Evolutionary conservation across 2,113 vertebrate genomes (phyloP), one percentile per base, ranked within the genome.

Genomic region (Hippopotamus amphibius): DNA sequence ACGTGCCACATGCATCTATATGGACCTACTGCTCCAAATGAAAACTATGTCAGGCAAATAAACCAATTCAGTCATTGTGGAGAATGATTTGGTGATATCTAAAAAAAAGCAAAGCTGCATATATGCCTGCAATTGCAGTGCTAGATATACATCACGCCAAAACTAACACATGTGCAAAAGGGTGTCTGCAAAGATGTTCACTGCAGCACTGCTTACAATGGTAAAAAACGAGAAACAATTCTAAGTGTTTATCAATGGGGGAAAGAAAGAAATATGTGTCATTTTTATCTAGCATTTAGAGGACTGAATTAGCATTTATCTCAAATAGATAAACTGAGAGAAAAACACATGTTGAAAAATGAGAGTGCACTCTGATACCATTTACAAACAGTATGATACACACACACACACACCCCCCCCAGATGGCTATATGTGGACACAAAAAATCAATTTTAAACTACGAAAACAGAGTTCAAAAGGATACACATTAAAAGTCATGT

Each of bases 401-500:
- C 24, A 74, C 69, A 88, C 12, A 53, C 41, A 95, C 21, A 90
- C 19, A 83, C 26, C 74, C 37, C 37, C 37, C 37, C 46, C 28
- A 97, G 48, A 87, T 74, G 15, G 71, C 65, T 65, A 9, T 83
- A 88, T 37, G 63, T 59, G 63, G 14, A 66, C 26, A 88, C 26
- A 77, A 81, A 84, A 92, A 66, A 95, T 83, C 10, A 28, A 30
- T 81, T 82, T 92, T 81, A 77, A 93, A 93, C 7, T 77, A 91
- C 28, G n/a, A 87, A 93, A 97, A 76, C 11, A 76, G 33, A 92
- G 43, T 93, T 96, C 30, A 82, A 72, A 97, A 90, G 30, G 46
- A 82, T 66, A 33, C 7, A 86, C 30, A 77, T 6, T 89, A 66
- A 65, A 96, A 82, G 48, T 94, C 53, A 96, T 48, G 19, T 57